Evolutionary conservation across 2,113 vertebrate genomes (phyloP).

Genomic region (Athene noctua): DNA sequence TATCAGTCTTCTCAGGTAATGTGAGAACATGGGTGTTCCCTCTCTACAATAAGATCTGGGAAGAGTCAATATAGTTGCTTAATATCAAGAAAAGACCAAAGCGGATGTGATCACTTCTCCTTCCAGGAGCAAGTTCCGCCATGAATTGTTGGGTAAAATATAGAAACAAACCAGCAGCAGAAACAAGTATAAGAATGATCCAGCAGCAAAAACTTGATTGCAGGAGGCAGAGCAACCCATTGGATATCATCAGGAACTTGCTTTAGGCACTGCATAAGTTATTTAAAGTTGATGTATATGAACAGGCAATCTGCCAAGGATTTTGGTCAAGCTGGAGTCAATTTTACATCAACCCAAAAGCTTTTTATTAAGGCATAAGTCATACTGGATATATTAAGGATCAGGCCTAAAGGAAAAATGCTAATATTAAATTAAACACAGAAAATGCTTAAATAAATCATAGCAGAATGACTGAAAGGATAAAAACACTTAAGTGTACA

Average conservation of each 20-base stretch:
- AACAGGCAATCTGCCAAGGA: background rate
- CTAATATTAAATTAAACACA: background rate
- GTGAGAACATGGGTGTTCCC: background rate
- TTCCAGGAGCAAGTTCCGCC: background rate
- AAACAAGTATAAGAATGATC: background rate
- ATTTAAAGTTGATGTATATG: background rate
- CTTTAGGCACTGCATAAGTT: background rate
- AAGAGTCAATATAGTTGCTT: background rate
- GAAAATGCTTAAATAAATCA: background rate
- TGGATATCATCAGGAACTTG: background rate
- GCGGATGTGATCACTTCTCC: background rate
- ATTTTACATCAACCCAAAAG: background rate
- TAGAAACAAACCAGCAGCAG: background rate
- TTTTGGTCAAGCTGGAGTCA: background rate
- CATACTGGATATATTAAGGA: background rate
- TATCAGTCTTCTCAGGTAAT: background rate
- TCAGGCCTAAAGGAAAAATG: background rate
- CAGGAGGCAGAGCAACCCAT: background rate
- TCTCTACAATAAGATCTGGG: background rate
- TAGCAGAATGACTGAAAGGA: background rate
- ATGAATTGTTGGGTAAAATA: background rate
- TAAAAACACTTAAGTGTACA: background rate
- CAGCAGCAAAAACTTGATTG: background rate
- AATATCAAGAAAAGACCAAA: background rate
- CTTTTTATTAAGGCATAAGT: background rate